These are phyloP conservation scores for Netelia virgata DNA, from an alignment of 2,888 invertebrate species.

Conservation along the genomic window DNA sequence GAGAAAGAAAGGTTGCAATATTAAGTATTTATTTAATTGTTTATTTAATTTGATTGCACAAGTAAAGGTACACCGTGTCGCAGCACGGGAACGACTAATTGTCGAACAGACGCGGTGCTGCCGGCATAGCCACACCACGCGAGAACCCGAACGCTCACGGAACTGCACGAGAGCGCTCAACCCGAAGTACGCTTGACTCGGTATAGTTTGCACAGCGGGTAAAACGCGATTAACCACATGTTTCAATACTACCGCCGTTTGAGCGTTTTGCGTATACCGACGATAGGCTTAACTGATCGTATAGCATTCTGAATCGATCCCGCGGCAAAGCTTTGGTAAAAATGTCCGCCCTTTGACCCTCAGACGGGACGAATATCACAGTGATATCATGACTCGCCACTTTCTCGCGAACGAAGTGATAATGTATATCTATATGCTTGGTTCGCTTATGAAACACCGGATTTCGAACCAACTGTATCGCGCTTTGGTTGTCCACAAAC, in stretches of 20 bases:
- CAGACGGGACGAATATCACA: neutral
- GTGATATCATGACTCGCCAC: neutral
- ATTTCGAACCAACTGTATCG: neutral
- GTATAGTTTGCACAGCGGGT: too few relatives aligned
- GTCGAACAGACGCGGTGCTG: too few relatives aligned
- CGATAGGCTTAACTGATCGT: neutral
- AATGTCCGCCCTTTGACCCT: neutral
- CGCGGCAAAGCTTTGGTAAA: neutral
- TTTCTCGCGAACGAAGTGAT: slow-evolving; percentile 31
- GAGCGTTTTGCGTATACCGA: neutral
- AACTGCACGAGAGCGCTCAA: too few relatives aligned
- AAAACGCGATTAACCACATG: too few relatives aligned
- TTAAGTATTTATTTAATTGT: too few relatives aligned
- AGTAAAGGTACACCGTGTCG: too few relatives aligned
- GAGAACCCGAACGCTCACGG: too few relatives aligned
- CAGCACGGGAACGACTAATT: too few relatives aligned
- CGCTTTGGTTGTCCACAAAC: slow-evolving; percentile 26
- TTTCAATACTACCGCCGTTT: neutral
- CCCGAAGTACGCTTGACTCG: too few relatives aligned
- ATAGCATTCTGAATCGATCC: neutral
- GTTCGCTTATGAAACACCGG: slow-evolving; percentile 12
- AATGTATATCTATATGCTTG: slow-evolving; percentile 28
- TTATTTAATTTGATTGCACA: too few relatives aligned
- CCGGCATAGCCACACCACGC: too few relatives aligned
- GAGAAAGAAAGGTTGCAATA: too few relatives aligned